Evolutionary conservation across 2,888 invertebrate species (phyloP).

Genomic region (Osmoderma eremita): DNA sequence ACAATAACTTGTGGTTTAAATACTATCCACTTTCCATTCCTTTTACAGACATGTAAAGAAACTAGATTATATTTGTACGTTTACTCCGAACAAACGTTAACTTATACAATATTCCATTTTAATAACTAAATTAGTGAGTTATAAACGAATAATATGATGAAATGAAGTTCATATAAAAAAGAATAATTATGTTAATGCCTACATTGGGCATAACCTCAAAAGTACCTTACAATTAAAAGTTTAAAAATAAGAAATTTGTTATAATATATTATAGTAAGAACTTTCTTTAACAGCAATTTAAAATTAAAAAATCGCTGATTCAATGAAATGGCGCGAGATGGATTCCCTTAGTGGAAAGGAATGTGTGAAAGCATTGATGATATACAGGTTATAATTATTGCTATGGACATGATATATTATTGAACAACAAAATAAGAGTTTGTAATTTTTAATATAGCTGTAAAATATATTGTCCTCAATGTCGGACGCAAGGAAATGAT

Average conservation of each 20-base stretch:
- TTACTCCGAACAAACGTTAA: slow-evolving; percentile 9
- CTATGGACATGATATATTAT: slow-evolving; percentile 1
- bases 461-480: slow-evolving; percentile 1
- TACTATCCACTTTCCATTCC: slow-evolving; percentile 5
- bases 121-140: background rate
- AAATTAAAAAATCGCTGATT: too few relatives aligned
- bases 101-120: slow-evolving; percentile 1
- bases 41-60: background rate
- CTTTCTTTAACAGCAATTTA: too few relatives aligned
- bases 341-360: too few relatives aligned
- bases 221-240: background rate
- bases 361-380: background rate
- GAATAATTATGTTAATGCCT: too few relatives aligned
- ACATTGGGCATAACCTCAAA: background rate
- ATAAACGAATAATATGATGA: too few relatives aligned
- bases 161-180: too few relatives aligned
- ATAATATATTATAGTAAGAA: background rate
- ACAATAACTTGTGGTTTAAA: background rate
- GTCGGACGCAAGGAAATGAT: background rate
- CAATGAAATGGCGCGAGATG: too few relatives aligned
- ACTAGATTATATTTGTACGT: background rate
- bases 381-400: background rate
- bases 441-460: background rate
- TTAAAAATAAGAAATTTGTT: background rate
- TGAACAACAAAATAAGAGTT: background rate